phyloP scores from a whole-genome alignment of 2,888 invertebrate genomes.

The Resseliella maxima region DNA sequence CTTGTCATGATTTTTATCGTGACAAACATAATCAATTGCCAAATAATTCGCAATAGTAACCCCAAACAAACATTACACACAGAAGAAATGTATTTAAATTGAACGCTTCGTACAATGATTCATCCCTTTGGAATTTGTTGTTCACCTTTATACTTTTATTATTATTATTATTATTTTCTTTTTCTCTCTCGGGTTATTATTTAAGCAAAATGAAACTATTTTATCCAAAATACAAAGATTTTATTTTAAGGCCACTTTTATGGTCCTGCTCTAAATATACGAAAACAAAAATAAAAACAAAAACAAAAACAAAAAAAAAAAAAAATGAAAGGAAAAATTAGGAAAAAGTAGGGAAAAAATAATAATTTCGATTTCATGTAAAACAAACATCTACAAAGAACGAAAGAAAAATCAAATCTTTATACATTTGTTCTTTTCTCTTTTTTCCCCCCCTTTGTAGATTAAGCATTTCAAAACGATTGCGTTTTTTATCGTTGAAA shows the following conservation, averaged over 20 bases:
- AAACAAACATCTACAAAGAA: background rate
- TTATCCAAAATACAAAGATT: conserved; percentile 18
- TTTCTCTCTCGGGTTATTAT: background rate
- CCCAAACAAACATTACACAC: background rate
- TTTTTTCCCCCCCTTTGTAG: background rate
- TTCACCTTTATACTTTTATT: background rate
- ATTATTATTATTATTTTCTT: background rate
- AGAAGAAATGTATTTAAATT: conserved; percentile 11
- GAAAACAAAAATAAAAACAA: background rate
- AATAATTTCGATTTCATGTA: background rate
- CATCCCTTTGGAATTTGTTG: conserved; percentile 24
- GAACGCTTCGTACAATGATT: conserved; percentile 47
- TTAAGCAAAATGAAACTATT: conserved; percentile 2
- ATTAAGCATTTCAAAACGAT: background rate
- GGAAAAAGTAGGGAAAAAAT: background rate
- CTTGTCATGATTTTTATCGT: too few relatives aligned
- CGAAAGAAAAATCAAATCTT: conserved; percentile 30
- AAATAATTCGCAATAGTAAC: background rate
- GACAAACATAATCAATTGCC: background rate
- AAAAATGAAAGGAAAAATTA: background rate
- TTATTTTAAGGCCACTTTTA: conserved; percentile 1
- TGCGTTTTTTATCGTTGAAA: conserved; percentile 31
- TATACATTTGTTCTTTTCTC: background rate
- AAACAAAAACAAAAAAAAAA: too few relatives aligned
- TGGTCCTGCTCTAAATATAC: background rate